Conservation (phyloP, 64 coral and sea anemone species). For the Exaiptasia diaphana region DNA sequence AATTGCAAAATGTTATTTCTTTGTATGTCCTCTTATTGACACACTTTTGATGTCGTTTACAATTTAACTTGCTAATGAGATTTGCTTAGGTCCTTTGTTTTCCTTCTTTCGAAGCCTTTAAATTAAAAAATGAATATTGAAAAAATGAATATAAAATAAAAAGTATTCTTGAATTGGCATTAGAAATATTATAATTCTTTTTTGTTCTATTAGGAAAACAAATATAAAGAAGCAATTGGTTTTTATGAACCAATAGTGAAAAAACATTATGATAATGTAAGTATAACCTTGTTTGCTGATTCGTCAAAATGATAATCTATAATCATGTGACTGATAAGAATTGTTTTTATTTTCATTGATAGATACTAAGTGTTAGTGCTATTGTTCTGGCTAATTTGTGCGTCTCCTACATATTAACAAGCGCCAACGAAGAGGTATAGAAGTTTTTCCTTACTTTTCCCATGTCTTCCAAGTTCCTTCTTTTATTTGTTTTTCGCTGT, state of each 20-base stretch:
- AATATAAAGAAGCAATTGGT: conserved; percentile 97
- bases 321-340: neutral
- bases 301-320: neutral
- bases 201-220: conserved; percentile 78
- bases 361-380: conserved; percentile 98
- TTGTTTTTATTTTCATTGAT: conserved; percentile 3
- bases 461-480: neutral
- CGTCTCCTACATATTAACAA: conserved; percentile 99
- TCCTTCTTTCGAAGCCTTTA: too few relatives aligned
- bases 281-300: neutral
- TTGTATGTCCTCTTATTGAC: too few relatives aligned
- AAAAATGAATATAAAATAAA: too few relatives aligned
- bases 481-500: neutral
- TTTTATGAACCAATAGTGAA: conserved; percentile 99
- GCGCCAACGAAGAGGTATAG: conserved; percentile 95
- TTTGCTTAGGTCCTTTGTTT: too few relatives aligned
- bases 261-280: conserved; percentile 99
- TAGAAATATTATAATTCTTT: too few relatives aligned
- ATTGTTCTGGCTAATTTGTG: conserved; percentile 96
- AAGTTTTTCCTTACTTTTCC: neutral
- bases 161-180: too few relatives aligned
- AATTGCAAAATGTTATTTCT: too few relatives aligned
- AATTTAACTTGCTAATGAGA: too few relatives aligned
- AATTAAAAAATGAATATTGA: too few relatives aligned
- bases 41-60: too few relatives aligned